These are phyloP conservation scores for Pycnomerus fuliginosus DNA, from an alignment of 2,888 invertebrate genomes.

Conservation along the genomic window DNA sequence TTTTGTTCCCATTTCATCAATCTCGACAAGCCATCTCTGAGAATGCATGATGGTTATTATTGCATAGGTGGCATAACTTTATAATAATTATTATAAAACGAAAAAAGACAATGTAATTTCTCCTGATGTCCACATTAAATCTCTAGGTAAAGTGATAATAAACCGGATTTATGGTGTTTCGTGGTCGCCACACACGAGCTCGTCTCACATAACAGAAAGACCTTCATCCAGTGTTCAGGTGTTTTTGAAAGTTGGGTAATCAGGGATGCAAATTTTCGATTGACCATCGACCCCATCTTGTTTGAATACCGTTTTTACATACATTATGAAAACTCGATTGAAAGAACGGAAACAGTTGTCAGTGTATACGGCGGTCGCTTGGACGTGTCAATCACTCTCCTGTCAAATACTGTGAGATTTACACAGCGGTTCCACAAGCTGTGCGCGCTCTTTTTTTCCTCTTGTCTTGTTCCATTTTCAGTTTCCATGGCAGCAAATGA, in stretches of 20 bases:
- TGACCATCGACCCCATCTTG: slow-evolving; percentile 11
- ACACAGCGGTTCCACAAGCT: too few species aligned
- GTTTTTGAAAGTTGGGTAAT: slow-evolving; percentile 14
- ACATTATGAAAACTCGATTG: slow-evolving; percentile 20
- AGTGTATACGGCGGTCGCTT: slow-evolving; percentile 26
- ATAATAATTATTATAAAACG: too few species aligned
- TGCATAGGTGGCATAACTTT: too few species aligned
- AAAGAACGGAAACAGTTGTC: slow-evolving; percentile 28
- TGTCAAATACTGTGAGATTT: slow-evolving; percentile 22
- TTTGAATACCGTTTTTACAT: slow-evolving; percentile 13
- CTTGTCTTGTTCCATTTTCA: too few species aligned
- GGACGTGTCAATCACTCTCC: slow-evolving; percentile 24
- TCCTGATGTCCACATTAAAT: too few species aligned
- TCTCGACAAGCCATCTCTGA: too few species aligned
- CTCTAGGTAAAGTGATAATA: slow-evolving; percentile 28
- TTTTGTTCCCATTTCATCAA: too few species aligned
- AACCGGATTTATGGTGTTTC: slow-evolving; percentile 27
- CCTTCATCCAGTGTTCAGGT: slow-evolving; percentile 20
- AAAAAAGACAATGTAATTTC: too few species aligned
- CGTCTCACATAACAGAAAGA: slow-evolving; percentile 23
- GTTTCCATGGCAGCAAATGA: too few species aligned
- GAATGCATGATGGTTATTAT: too few species aligned
- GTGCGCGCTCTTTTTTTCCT: too few species aligned
- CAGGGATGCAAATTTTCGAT: slow-evolving; percentile 13
- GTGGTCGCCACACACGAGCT: slow-evolving; percentile 27